phyloP scores from a whole-genome alignment of 2,888 invertebrate species.

The Nemoura dubitans region DNA sequence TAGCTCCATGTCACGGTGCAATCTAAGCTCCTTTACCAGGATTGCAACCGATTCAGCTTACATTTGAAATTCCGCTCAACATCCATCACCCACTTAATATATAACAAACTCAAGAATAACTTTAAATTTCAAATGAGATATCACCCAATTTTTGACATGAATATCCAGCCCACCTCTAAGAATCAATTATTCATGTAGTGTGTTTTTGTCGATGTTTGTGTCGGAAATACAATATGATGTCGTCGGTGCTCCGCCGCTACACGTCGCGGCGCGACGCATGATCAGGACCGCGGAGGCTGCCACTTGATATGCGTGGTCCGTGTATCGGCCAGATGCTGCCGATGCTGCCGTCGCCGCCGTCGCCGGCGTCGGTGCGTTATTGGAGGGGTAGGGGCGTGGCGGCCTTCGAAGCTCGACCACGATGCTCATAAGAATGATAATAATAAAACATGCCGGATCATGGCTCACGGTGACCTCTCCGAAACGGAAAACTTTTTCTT shows the following conservation, averaged over 20 bases:
- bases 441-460: constrained; percentile 40
- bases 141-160: neutral
- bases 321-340: constrained; percentile 34
- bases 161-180: neutral
- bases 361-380: neutral
- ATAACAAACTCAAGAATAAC: neutral
- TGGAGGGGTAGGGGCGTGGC: neutral
- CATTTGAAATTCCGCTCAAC: neutral
- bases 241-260: neutral
- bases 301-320: constrained; percentile 27
- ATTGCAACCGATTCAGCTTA: too few relatives aligned
- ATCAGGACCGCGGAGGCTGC: too few relatives aligned
- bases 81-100: neutral
- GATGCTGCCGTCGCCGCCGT: neutral
- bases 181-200: constrained; percentile 26
- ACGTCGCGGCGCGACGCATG: neutral
- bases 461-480: neutral
- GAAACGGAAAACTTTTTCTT: neutral
- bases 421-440: constrained; percentile 46
- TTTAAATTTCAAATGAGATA: neutral
- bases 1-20: too few relatives aligned
- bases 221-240: constrained; percentile 21
- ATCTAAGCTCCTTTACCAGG: too few relatives aligned
- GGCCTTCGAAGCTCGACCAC: neutral
- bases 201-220: constrained; percentile 29